phyloP scores from a whole-genome alignment of 2,888 invertebrate genomes.

The Agrochola macilenta region DNA sequence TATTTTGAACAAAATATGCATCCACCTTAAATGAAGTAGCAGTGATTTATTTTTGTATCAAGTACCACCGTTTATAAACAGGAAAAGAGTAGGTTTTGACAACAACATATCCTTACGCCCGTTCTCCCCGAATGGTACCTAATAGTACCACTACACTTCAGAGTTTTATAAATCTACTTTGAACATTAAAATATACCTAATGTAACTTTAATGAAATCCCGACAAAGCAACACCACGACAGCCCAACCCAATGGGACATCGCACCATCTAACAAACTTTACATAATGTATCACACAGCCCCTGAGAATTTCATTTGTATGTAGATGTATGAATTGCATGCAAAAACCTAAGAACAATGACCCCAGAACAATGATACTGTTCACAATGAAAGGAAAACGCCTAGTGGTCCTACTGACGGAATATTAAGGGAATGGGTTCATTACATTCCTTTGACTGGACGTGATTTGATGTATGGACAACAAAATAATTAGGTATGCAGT shows the following conservation, averaged over 20 bases:
- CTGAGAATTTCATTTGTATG: constrained; percentile 82
- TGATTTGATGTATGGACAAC: neutral
- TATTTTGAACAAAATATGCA: too few species aligned
- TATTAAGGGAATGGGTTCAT: constrained; percentile 51
- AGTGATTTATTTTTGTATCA: too few species aligned
- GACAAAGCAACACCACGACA: neutral
- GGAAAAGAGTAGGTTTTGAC: too few species aligned
- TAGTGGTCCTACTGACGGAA: constrained; percentile 55
- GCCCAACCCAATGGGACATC: constrained; percentile 40
- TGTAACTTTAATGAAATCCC: neutral
- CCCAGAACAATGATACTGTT: constrained; percentile 77
- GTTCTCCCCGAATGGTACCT: neutral
- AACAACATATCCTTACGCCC: too few species aligned
- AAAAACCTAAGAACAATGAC: constrained; percentile 83
- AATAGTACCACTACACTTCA: neutral
- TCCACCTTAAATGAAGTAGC: too few species aligned
- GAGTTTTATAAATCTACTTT: too few species aligned
- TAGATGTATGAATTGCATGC: constrained; percentile 76
- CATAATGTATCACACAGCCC: constrained; percentile 72
- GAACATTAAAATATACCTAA: neutral
- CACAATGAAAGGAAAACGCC: constrained; percentile 82
- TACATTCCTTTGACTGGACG: constrained; percentile 38
- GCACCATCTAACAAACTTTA: constrained; percentile 59
- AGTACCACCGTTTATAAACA: too few species aligned
- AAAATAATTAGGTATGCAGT: neutral